phyloP scores from a whole-genome alignment of 2,113 vertebrate genomes.

The Melanostigma gelatinosum region DNA sequence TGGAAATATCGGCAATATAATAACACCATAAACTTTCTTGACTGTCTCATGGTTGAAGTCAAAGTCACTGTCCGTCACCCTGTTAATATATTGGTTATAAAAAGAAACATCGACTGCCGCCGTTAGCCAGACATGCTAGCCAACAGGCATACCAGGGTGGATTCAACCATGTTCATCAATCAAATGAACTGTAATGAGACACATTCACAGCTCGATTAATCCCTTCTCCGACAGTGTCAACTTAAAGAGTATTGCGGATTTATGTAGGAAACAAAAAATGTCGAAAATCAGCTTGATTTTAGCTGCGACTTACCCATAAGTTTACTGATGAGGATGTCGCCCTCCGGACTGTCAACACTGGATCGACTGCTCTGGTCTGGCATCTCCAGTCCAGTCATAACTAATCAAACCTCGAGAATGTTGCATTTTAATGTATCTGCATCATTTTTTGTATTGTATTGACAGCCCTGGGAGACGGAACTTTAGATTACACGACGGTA shows the following conservation, averaged over 20 bases:
- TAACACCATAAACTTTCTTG: not conserved
- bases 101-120: constrained; percentile 5
- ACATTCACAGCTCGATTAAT: not conserved
- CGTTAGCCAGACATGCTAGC: constrained; percentile 61
- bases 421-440: not conserved
- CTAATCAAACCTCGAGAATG: constrained; percentile 28
- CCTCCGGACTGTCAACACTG: constrained; percentile 58
- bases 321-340: constrained; percentile 50
- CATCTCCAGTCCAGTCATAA: constrained; percentile 11
- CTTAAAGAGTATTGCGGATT: not conserved
- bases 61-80: not conserved
- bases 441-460: not conserved
- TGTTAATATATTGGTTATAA: not conserved
- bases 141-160: not conserved
- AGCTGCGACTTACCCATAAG: constrained; percentile 55
- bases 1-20: not conserved
- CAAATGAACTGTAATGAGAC: not conserved
- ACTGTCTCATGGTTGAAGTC: not conserved
- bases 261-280: not conserved
- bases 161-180: not conserved
- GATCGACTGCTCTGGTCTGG: constrained; percentile 55
- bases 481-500: not conserved
- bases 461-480: no score
- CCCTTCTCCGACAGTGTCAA: not conserved
- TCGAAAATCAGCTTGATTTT: not conserved